phyloP scores from a whole-genome alignment of 2,888 invertebrate species.

The Ryuthela nishihirai region DNA sequence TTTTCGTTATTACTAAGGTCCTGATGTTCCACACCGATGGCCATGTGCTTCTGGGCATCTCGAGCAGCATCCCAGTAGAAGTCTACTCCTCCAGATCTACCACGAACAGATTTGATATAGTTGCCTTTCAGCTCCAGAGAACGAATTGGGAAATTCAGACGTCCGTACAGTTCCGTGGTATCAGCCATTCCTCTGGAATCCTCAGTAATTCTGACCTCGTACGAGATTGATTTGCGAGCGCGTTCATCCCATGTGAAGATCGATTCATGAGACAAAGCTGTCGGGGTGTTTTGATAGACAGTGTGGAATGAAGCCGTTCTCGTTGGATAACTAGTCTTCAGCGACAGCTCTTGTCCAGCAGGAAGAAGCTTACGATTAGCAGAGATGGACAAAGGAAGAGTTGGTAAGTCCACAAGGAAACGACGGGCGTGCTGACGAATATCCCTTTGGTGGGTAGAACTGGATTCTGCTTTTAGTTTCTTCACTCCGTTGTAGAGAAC shows the following conservation, averaged over 20 bases:
- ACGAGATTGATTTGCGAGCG: conserved; percentile 16
- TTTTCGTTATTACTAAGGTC: conserved; percentile 14
- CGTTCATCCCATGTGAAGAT: conserved; percentile 33
- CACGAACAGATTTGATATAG: conserved; percentile 5
- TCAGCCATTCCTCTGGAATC: conserved; percentile 3
- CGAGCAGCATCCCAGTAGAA: conserved; percentile 37
- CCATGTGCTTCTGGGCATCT: conserved; percentile 23
- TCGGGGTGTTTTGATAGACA: conserved; percentile 8
- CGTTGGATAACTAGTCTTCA: conserved; percentile 11
- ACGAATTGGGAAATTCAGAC: conserved; percentile 30
- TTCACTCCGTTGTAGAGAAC: conserved; percentile 20
- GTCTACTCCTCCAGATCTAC: conserved; percentile 20
- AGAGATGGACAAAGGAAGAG: conserved; percentile 16
- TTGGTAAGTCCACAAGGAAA: conserved; percentile 17
- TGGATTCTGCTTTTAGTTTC: conserved; percentile 21
- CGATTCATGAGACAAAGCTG: conserved; percentile 18
- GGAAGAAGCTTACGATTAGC: conserved; percentile 7
- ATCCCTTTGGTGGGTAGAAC: conserved; percentile 9
- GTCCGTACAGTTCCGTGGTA: conserved; percentile 18
- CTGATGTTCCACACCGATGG: conserved; percentile 18
- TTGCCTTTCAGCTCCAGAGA: conserved; percentile 34
- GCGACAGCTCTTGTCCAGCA: conserved; percentile 18
- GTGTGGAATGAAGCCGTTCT: conserved; percentile 24
- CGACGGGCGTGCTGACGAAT: not conserved
- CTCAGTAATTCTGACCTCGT: conserved; percentile 22